A percentile compares a stretch with the other conserved stretches of the same genome.
Evolutionary conservation across 2,888 invertebrate genomes (phyloP).

Genomic region (Gasteruption jaculator): DNA sequence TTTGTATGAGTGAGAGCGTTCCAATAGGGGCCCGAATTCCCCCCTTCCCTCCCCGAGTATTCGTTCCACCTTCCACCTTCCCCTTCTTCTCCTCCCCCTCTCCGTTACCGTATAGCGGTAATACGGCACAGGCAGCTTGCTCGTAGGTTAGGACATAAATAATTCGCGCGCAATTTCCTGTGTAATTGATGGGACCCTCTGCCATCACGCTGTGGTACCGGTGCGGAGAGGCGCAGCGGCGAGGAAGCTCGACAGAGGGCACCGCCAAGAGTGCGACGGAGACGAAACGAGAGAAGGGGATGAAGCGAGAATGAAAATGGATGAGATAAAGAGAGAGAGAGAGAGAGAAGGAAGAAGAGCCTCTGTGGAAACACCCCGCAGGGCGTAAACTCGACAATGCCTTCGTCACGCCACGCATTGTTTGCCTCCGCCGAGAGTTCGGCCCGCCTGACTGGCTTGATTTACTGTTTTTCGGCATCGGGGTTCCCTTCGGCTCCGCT

Average conservation of each 20-base stretch:
- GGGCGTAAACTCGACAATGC: conserved; percentile 50
- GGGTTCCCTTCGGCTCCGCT: too few species aligned
- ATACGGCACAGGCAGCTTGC: too few species aligned
- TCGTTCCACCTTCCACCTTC: conserved; percentile 13
- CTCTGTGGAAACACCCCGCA: conserved; percentile 39
- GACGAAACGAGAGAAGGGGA: too few species aligned
- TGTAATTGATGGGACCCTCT: conserved; percentile 46
- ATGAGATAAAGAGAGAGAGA: conserved; percentile 11
- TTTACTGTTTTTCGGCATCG: too few species aligned
- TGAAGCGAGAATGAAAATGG: conserved; percentile 12
- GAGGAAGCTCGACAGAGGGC: conserved; percentile 9
- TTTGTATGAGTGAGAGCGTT: too few species aligned
- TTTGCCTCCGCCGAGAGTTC: conserved; percentile 44
- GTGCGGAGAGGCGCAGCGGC: too few species aligned
- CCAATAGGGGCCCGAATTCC: conserved; percentile 4
- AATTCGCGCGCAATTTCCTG: conserved; percentile 47
- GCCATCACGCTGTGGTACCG: too few species aligned
- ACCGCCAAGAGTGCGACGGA: too few species aligned
- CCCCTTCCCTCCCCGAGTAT: conserved; percentile 4
- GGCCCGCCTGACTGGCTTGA: conserved; percentile 38
- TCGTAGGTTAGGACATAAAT: conserved; percentile 35
- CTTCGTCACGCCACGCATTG: conserved; percentile 49
- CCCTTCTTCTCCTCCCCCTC: conserved; percentile 11
- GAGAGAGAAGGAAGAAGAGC: conserved; percentile 14
- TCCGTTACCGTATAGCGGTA: conserved; percentile 9